Percentiles rank a stretch among this genome's conserved stretches.
These are phyloP conservation scores for Sebastes steindachneri DNA, from an alignment of 2,797 vertebrate species.

Conservation along the genomic window DNA sequence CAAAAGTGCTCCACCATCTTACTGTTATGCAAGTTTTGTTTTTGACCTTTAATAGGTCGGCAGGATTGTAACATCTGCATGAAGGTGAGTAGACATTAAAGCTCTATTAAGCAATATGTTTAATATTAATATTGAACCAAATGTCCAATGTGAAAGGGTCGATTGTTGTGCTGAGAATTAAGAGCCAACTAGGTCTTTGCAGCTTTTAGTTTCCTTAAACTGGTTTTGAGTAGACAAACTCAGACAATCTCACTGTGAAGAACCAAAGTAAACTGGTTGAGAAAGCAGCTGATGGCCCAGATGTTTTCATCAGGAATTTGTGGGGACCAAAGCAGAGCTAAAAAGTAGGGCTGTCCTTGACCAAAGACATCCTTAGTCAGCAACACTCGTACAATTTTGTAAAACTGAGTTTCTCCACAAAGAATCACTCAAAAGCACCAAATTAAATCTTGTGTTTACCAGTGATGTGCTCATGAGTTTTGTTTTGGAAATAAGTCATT, in stretches of 20 bases:
- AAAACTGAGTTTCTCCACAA: too few relatives aligned
- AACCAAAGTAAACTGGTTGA: background rate
- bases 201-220: background rate
- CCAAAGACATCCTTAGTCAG: too few relatives aligned
- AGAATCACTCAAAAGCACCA: too few relatives aligned
- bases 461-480: too few relatives aligned
- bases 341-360: background rate
- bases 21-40: background rate
- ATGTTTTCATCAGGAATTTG: background rate
- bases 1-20: background rate
- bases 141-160: background rate
- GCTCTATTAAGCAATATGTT: background rate
- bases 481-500: too few relatives aligned
- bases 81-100: background rate
- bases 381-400: fast-evolving
- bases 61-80: background rate
- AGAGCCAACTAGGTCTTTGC: background rate
- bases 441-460: too few relatives aligned
- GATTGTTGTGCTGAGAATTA: background rate
- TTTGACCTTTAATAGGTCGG: background rate
- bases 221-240: background rate
- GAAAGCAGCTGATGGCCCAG: background rate
- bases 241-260: background rate
- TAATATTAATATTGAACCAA: background rate
- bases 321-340: background rate